A percentile compares a stretch with the other conserved stretches of the same genome.
phyloP scores from a whole-genome alignment of 1,140 invertebrate species.

The Coptotermes formosanus region DNA sequence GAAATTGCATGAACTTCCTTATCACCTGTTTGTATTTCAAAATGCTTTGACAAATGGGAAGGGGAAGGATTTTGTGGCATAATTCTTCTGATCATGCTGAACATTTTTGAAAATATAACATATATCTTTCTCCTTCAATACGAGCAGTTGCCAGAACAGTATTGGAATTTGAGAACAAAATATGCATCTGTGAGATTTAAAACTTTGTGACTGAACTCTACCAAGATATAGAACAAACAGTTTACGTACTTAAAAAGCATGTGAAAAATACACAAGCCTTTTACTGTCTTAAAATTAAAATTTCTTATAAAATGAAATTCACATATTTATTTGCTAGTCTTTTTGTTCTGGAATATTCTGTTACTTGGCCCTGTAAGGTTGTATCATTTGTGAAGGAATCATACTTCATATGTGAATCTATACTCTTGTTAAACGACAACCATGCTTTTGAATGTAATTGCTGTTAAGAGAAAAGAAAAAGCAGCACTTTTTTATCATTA shows the following conservation, averaged over 20 bases:
- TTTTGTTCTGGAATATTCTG: no score
- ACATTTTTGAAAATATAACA: background rate
- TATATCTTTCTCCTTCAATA: background rate
- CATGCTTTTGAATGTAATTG: conserved; percentile 19
- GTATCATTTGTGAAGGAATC: background rate
- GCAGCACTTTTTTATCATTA: conserved; percentile 25
- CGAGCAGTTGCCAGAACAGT: background rate
- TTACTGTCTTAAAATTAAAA: background rate
- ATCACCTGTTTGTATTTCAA: background rate
- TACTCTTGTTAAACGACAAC: background rate
- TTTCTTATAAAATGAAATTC: no score
- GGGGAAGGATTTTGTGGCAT: background rate
- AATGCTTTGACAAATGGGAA: conserved; percentile 11
- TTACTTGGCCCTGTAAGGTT: background rate
- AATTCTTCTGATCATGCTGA: no score
- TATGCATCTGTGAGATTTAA: no score
- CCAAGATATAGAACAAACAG: background rate
- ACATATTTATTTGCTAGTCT: no score
- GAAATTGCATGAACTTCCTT: background rate
- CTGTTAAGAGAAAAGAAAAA: background rate
- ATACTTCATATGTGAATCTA: conserved; percentile 26
- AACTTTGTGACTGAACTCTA: no score
- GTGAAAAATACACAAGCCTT: background rate
- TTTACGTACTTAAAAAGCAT: background rate
- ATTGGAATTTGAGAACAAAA: no score